Conservation (phyloP, 2,113 vertebrate genomes). For the Osmerus mordax region DNA sequence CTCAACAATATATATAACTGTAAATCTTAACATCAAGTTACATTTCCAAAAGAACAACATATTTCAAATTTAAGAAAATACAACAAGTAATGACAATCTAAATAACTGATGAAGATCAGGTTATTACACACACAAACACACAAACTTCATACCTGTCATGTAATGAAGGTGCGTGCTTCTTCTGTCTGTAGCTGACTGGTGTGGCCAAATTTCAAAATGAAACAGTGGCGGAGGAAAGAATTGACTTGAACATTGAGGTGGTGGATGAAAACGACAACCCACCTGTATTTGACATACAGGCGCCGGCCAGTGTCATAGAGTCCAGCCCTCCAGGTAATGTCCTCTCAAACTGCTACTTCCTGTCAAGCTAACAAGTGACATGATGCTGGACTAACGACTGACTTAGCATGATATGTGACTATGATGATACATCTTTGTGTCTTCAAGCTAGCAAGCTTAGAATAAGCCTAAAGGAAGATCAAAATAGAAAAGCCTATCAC, state of each 20-base stretch:
- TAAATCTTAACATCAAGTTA: too few species aligned
- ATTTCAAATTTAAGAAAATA: too few species aligned
- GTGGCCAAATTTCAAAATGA: conserved; percentile 28
- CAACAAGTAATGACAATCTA: too few species aligned
- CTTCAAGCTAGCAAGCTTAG: too few species aligned
- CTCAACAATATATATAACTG: too few species aligned
- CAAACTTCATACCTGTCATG: conserved; percentile 6
- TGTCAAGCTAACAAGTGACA: too few species aligned
- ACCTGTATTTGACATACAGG: conserved; percentile 36
- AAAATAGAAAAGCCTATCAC: not conserved
- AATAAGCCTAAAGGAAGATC: not conserved
- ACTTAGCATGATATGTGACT: too few species aligned
- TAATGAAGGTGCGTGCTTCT: conserved; percentile 10
- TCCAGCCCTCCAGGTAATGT: conserved; percentile 40
- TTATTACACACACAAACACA: too few species aligned
- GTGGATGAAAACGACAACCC: conserved; percentile 53
- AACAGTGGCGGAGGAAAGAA: conserved; percentile 28
- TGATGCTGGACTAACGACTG: too few species aligned
- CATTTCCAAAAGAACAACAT: too few species aligned
- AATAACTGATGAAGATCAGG: too few species aligned
- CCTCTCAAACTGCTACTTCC: not conserved
- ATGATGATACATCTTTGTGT: too few species aligned
- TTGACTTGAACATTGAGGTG: conserved; percentile 41
- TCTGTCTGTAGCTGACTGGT: conserved; percentile 35
- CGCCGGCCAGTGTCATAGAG: conserved; percentile 33